These are phyloP conservation scores for Drosophila ustulata DNA, from an alignment of 2,888 invertebrate species.

Conservation along the genomic window DNA sequence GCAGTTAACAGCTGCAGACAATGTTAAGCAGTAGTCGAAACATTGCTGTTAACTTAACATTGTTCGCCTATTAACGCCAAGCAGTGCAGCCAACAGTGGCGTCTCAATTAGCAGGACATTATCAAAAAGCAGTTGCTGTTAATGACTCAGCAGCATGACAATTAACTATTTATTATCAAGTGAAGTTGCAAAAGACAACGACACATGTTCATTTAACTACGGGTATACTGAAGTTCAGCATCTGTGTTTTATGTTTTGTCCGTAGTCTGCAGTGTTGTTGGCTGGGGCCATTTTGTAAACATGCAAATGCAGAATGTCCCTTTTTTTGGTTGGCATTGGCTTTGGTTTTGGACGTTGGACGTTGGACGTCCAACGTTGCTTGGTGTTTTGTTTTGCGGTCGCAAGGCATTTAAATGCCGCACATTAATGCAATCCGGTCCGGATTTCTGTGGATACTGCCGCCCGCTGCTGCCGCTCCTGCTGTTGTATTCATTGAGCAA, in stretches of 20 bases:
- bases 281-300: slow-evolving; percentile 44
- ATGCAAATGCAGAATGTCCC: slow-evolving; percentile 74
- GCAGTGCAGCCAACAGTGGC: not conserved
- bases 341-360: slow-evolving; percentile 41
- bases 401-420: slow-evolving; percentile 75
- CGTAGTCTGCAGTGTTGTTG: slow-evolving; percentile 16
- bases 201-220: not conserved
- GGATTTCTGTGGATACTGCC: slow-evolving; percentile 35
- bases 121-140: not conserved
- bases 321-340: slow-evolving; percentile 46
- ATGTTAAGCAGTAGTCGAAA: not conserved
- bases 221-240: slow-evolving; percentile 26
- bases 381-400: slow-evolving; percentile 77
- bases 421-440: slow-evolving; percentile 68
- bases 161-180: not conserved
- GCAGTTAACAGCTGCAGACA: not conserved
- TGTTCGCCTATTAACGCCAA: too few relatives aligned
- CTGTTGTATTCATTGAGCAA: slow-evolving; percentile 63
- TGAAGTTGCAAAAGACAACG: not conserved
- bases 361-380: slow-evolving; percentile 44
- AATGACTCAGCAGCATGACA: not conserved
- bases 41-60: too few relatives aligned
- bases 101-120: not conserved
- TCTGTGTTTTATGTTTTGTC: not conserved
- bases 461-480: not conserved